Percentiles rank a stretch among this genome's conserved stretches.
Conservation (phyloP, 2,797 vertebrate genomes). For the Rhinatrema bivittatum region DNA sequence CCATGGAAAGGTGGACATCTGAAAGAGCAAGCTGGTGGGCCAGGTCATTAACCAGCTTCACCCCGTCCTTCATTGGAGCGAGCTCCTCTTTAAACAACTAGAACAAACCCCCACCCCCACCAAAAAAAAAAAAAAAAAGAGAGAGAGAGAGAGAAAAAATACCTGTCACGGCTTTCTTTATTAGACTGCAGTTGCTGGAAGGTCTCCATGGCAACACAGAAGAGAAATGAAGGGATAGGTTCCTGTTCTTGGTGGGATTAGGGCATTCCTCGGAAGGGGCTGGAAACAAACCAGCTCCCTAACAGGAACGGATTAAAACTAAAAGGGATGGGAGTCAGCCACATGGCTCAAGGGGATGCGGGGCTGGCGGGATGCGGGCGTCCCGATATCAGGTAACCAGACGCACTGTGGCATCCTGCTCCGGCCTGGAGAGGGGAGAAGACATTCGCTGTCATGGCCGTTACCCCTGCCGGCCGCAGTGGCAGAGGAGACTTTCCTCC, state of each 20-base stretch:
- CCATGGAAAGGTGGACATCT: conserved; percentile 92
- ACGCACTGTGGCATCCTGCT: too few relatives aligned
- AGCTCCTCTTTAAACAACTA: conserved; percentile 94
- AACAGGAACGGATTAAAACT: too few relatives aligned
- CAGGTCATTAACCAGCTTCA: conserved; percentile 88
- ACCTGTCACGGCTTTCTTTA: neutral
- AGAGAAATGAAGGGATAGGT: neutral
- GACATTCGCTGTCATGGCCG: too few relatives aligned
- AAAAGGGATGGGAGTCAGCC: too few relatives aligned
- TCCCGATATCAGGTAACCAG: too few relatives aligned
- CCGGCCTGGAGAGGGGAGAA: too few relatives aligned
- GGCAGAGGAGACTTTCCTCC: too few relatives aligned
- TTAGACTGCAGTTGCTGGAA: neutral
- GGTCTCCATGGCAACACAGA: neutral
- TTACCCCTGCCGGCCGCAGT: too few relatives aligned
- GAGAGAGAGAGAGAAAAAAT: neutral
- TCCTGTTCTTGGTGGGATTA: neutral
- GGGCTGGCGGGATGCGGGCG: too few relatives aligned
- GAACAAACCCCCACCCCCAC: neutral
- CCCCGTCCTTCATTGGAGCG: conserved; percentile 83
- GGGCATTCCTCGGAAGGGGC: rapidly evolving
- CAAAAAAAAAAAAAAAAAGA: neutral
- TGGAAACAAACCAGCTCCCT: neutral
- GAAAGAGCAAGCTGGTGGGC: conserved; percentile 93
- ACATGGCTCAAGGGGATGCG: too few relatives aligned